Conservation (phyloP, 2,888 invertebrate genomes). For the Polyploca ridens region DNA sequence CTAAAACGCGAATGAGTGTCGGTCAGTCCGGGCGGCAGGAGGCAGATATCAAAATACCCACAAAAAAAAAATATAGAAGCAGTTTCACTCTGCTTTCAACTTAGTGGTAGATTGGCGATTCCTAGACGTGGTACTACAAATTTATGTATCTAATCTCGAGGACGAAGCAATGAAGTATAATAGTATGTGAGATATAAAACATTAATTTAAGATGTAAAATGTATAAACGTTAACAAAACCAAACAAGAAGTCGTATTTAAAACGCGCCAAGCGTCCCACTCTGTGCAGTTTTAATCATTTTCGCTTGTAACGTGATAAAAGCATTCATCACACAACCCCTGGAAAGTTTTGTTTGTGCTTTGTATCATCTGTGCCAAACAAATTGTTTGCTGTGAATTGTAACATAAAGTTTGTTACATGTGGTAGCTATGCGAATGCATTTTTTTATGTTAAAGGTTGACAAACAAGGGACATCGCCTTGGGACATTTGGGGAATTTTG, state of each 20-base stretch:
- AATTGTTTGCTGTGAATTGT: conserved; percentile 4
- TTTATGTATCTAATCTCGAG: no score
- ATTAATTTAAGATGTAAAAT: not conserved
- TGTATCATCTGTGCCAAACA: not conserved
- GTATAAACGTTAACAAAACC: not conserved
- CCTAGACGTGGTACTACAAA: no score
- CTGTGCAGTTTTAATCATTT: conserved; percentile 7
- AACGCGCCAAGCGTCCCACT: not conserved
- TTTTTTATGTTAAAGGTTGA: not conserved
- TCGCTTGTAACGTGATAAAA: not conserved
- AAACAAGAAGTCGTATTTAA: not conserved
- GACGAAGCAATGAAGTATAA: no score
- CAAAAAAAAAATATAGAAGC: no score
- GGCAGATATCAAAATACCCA: no score
- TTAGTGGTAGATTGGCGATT: no score
- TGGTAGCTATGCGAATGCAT: no score
- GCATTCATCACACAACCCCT: not conserved
- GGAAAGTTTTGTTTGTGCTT: not conserved
- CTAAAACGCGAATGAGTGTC: no score
- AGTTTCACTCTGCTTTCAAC: no score
- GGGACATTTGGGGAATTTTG: no score
- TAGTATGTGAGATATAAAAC: no score
- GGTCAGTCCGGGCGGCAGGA: no score
- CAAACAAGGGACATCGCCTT: not conserved
- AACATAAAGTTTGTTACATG: not conserved